These are phyloP conservation scores for Typhlomys cinereus DNA, from an alignment of 2,113 vertebrate species.

Conservation along the genomic window DNA sequence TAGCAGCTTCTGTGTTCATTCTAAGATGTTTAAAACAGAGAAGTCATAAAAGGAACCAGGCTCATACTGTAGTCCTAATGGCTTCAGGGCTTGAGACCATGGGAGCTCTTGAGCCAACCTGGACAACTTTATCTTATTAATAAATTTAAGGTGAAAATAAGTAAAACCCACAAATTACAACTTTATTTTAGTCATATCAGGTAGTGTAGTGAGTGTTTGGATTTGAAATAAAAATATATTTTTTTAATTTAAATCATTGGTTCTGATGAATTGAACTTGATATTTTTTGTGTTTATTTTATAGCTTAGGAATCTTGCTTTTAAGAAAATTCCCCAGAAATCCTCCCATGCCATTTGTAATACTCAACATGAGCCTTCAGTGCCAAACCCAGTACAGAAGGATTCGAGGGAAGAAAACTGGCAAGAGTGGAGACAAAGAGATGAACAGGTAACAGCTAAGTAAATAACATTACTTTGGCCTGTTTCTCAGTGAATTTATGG, in stretches of 20 bases:
- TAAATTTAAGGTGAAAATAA: neutral
- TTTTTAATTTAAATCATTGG: conserved; percentile 17
- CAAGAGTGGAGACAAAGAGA: conserved; percentile 95
- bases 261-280: conserved; percentile 28
- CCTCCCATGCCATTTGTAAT: conserved; percentile 83
- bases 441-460: conserved; percentile 89
- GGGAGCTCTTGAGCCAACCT: neutral
- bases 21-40: neutral
- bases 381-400: conserved; percentile 78
- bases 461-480: conserved; percentile 19
- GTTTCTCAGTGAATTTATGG: neutral
- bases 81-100: neutral
- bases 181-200: neutral
- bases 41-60: conserved; percentile 5
- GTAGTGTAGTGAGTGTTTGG: neutral
- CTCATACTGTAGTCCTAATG: neutral
- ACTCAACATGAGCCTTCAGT: conserved; percentile 87
- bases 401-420: conserved; percentile 89
- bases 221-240: conserved; percentile 20
- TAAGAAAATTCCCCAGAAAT: conserved; percentile 96
- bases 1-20: neutral
- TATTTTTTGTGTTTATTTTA: conserved; percentile 61
- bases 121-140: neutral
- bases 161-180: neutral
- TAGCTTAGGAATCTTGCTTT: conserved; percentile 96